Base-by-base conservation (phyloP, 2,113 vertebrate species). In the Chaetodon auriga region DNA sequence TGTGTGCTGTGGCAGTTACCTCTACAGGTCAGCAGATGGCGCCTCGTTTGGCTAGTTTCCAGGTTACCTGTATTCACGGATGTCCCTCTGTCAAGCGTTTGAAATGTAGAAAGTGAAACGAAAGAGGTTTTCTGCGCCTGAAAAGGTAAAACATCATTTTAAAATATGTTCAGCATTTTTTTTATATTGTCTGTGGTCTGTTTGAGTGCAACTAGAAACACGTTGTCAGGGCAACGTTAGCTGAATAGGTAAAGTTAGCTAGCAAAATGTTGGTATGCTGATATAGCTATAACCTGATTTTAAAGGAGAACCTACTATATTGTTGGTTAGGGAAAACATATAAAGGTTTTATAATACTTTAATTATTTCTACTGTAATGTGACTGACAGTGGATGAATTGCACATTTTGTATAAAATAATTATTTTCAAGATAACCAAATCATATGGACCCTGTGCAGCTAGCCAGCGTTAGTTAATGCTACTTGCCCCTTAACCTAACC, bases 1-100 rank as follows among this genome's bases (percentile, higher is more conserved):
- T n/a, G 41, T 41, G 49, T 35, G 57, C 13, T 51, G 58, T 38
- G n/a, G 61, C 12, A 19, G 3, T 75, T 82, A 77, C 81, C 53
- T 57, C 19, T 46, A 15, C 5, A 61, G 45, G 25, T 53, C 68
- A 78, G 61, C 53, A 78, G 53, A 19, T 54, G 61, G 43, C 35
- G 36, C 19, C 18, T 21, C 3, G 0, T 45, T 64, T 30, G 2
- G 35, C 0, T 18, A 5, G 16, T 53, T 49, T 53, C 23, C 11
- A 61, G 68, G 6, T 49, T n/a, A 73, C 19, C 10, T 60, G 7
- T 4, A 8, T 14, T 13, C 11, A 70, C 41, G 15, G 41, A 12
- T 55, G 18, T 16, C 19, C 10, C 1, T 21, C 6, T n/a, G 1
- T 18, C 57, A 35, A 45, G 6, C 3, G 4, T 41, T 14, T 12